Base-by-base conservation (phyloP, 2,888 invertebrate species). In the Heliconius ethilla region DNA sequence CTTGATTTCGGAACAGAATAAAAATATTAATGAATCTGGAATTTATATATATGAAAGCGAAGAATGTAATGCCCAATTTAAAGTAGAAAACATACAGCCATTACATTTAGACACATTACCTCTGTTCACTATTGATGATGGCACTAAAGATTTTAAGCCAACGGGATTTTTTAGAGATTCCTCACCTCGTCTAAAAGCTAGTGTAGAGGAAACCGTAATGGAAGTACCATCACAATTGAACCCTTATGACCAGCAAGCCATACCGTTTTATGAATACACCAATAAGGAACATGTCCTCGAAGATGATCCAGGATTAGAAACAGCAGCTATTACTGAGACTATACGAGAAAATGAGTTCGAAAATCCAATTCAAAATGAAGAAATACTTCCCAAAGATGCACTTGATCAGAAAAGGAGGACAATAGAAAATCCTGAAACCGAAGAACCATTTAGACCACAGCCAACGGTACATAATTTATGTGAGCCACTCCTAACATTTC, bases 231-330 rank as follows among this genome's bases (percentile, higher is more conserved):
- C 75, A 59, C 74, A 77, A 29, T 59, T 81, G 29, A 76, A 70
- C 27, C 81, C 81, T 15, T 81, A 79, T 29, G 78, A 78, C 3
- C 69, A 75, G n/a, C 81, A 75, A 59, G 79, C 76, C 0, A 75
- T 78, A 29, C 81, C 81, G 18, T 81, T 78, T 73, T 79, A 79
- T 66, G 78, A 79, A 62, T 81, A 78, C 69, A 72, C 65, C 27
- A 79, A 59, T 51, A 81, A 81, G 73, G 79, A 78, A 51, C 78
- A 76, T 9, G 72, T 79, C 40, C 69, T 78, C 15, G 76, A 79
- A 55, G 74, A 81, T 59, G 67, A 62, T n/a, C 55, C 75, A 22
- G 70, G 78, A 67, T 22, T 72, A 25, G 77, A 78, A 70, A 37
- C 72, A 27, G 51, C 73, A 18, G 62, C 75, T 18, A 45, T 67